Base-by-base conservation (phyloP, 2,113 vertebrate species). In the Seriola dumerili region DNA sequence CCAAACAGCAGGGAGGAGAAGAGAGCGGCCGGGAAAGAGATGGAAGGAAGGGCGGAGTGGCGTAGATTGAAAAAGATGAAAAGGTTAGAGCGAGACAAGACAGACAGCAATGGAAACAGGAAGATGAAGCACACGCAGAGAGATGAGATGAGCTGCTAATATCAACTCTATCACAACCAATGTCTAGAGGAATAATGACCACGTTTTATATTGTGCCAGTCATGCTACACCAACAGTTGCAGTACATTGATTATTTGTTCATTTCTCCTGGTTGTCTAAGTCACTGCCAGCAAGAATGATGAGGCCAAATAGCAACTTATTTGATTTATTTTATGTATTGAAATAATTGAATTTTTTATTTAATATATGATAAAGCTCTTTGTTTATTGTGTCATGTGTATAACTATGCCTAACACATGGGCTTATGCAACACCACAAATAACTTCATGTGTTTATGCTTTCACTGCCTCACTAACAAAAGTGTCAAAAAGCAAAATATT, bases 1-100 rank as follows among this genome's bases (percentile, higher is more conserved):
- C 85, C 89, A 91, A 91, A 89, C 86, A 86, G 85, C 64, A 84
- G 85, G 87, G 76, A 40, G 46, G 80, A 59, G 67, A n/a, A 59
- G 79, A 72, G 70, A 55, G 46, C n/a, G 76, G 73, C 36, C 4
- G 36, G 72, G 34, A 46, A 23, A 46, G 63, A 57, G 76, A 65
- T 0, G 58, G 65, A n/a, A 29, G 70, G 11, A 72, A 48, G n/a
- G 65, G 55, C 2, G 21, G 58, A 52, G 55, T 17, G 76, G 57
- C 11, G 65, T n/a, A 58, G 82, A 89, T 38, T 76, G 80, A 80
- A 85, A 70, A 48, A 81, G 86, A 89, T 76, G 83, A 79, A 80
- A n/a, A n/a, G n/a, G 84, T 81, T 21, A n/a, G 61, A 89, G 73
- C 0, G 62, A 76, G 84, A 84, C 83, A 55, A 84, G 85, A 86